Evolutionary conservation across 2,113 vertebrate genomes (phyloP), one percentile per base, ranked within the genome.

Genomic region (Chloropsis cyanopogon): DNA sequence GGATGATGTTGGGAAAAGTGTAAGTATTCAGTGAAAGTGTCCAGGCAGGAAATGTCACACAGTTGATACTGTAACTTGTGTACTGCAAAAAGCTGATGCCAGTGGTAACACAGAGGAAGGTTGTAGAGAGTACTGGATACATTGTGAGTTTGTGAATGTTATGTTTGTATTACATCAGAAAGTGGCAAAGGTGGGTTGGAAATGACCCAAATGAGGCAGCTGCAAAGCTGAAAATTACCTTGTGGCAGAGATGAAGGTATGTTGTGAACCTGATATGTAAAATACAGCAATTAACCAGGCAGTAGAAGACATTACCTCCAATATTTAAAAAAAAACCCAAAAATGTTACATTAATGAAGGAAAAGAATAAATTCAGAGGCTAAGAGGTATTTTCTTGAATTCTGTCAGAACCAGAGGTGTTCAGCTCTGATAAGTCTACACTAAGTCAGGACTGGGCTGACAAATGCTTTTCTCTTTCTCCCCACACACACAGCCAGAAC

Each of bases 1-100:
- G 98, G 99, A 99, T 2, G 99, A 99, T 9, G 99, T 99, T 37
- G 99, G 99, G 95, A 99, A 99, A 97, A 99, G 97, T 1, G 99
- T 99, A 98, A 98, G 99, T 97, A 25, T 28, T 5, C 4, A 22
- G 16, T 64, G 15, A 3, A 56, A 49, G 1, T 10, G 17, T 29
- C 22, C 21, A 10, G 10, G 33, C 70, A 60, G 41, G 50, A 92
- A 53, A 21, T 17, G 29, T 39, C 59, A 35, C 42, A 6, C 19
- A 23, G 17, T 8, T 2, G 64, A 35, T 59, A 18, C 31, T 23
- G 10, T 68, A 69, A 66, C 47, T 77, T 75, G 33, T n/a, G 21
- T 28, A 42, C 17, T 61, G 28, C 14, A 39, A 14, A 69, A 57
- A 59, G 12, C 16, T 31, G 52, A 6, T 29, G 63, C 28, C 61